Evolutionary conservation across 2,113 vertebrate species (phyloP).

Genomic region (Lophotis ruficrista): DNA sequence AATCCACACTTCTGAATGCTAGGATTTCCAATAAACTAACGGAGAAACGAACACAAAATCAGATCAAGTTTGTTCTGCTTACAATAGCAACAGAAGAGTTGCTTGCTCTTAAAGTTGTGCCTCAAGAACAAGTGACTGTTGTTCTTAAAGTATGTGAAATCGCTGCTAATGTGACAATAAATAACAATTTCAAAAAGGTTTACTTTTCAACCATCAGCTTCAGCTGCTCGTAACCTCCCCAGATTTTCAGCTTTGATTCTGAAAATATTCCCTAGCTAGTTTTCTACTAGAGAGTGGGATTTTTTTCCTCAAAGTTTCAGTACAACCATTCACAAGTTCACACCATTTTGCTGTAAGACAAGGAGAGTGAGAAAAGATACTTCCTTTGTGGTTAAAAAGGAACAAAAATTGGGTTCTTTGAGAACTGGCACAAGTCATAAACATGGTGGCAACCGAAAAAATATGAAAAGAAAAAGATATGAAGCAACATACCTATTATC

Average conservation of each 20-base stretch:
- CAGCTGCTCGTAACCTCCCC: neutral
- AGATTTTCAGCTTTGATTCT: neutral
- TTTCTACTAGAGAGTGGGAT: neutral
- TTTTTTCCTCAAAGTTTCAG: neutral
- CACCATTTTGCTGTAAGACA: neutral
- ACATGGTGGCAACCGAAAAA: neutral
- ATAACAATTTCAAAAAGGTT: neutral
- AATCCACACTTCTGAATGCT: constrained; percentile 88
- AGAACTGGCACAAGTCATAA: neutral
- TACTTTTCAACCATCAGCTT: neutral
- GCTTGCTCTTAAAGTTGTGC: neutral
- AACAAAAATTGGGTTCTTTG: neutral
- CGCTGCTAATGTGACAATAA: neutral
- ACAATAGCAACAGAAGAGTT: neutral
- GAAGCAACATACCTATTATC: neutral
- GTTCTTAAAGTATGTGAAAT: neutral
- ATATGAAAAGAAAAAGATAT: neutral
- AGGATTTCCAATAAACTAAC: constrained; percentile 88
- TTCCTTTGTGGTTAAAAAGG: neutral
- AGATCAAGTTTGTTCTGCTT: neutral
- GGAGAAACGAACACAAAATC: constrained; percentile 8
- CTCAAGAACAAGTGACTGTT: neutral
- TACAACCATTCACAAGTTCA: neutral
- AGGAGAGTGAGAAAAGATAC: neutral
- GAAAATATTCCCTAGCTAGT: neutral